Evolutionary conservation across 1,140 invertebrate species (phyloP).

Genomic region (Halotydeus destructor): DNA sequence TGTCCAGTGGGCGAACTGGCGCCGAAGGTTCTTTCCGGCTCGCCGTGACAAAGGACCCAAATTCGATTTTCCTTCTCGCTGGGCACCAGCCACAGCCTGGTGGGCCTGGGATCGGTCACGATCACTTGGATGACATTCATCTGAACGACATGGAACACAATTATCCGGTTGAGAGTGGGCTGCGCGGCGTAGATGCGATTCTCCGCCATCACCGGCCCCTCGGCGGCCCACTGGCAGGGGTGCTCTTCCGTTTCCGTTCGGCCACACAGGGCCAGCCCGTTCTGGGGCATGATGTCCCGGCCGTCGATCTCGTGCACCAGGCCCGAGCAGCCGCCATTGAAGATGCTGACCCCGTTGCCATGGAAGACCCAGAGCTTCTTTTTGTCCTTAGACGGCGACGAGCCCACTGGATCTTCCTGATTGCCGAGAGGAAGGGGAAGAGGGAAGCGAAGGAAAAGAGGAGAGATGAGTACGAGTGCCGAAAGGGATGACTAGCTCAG

Average conservation of each 20-base stretch:
- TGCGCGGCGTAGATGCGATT: constrained; percentile 9
- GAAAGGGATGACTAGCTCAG: too few species aligned
- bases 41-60: constrained; percentile 12
- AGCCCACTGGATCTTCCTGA: constrained; percentile 19
- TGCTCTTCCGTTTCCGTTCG: not conserved
- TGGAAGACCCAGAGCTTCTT: constrained; percentile 36
- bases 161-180: constrained; percentile 12
- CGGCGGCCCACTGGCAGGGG: not conserved
- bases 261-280: constrained; percentile 12
- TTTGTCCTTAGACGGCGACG: constrained; percentile 44
- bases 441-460: not conserved
- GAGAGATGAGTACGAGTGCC: not conserved
- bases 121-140: constrained; percentile 11
- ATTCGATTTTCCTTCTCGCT: constrained; percentile 5
- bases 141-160: constrained; percentile 11
- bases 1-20: not conserved
- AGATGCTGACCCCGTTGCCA: constrained; percentile 10
- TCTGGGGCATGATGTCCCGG: constrained; percentile 8
- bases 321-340: constrained; percentile 1
- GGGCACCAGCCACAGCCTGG: constrained; percentile 4
- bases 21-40: not conserved
- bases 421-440: not conserved
- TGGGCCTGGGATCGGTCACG: constrained; percentile 11
- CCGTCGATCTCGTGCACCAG: constrained; percentile 11
- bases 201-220: constrained; percentile 3